phyloP scores from a whole-genome alignment of 2,113 vertebrate species.

The Triplophysa siluroides region DNA sequence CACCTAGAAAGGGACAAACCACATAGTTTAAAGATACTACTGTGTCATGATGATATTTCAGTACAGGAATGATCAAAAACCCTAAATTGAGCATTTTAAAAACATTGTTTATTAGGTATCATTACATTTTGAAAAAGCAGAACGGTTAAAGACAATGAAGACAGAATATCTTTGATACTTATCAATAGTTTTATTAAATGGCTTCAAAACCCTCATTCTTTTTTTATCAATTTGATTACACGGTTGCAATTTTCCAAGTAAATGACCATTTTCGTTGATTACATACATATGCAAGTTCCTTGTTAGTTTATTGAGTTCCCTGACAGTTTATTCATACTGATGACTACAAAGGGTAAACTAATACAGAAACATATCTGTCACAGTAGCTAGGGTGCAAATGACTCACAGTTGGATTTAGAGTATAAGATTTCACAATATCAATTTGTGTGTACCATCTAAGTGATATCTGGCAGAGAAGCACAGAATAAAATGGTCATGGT shows the following conservation, averaged over 20 bases:
- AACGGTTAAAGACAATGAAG: constrained; percentile 57
- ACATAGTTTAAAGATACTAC: neutral
- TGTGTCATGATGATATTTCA: neutral
- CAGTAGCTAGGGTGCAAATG: constrained; percentile 27
- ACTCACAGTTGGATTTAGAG: constrained; percentile 18
- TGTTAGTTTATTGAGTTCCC: constrained; percentile 2
- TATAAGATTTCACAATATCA: constrained; percentile 19
- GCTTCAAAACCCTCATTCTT: constrained; percentile 46
- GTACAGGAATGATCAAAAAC: no score
- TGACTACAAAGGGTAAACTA: constrained; percentile 35
- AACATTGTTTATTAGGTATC: neutral
- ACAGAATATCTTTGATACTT: constrained; percentile 61
- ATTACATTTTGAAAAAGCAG: constrained; percentile 28
- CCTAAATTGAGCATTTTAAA: neutral
- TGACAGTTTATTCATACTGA: constrained; percentile 45
- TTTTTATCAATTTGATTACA: constrained; percentile 51
- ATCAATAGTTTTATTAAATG: constrained; percentile 70
- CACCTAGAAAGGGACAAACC: constrained; percentile 52
- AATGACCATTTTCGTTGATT: constrained; percentile 57
- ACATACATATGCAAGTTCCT: constrained; percentile 47
- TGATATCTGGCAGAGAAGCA: constrained; percentile 58
- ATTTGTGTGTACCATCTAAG: constrained; percentile 41
- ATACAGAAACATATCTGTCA: constrained; percentile 58
- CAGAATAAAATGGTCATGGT: neutral
- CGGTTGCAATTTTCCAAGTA: constrained; percentile 54